Base-by-base conservation (phyloP, 1,140 invertebrate genomes). In the Anoplolepis gracilipes region DNA sequence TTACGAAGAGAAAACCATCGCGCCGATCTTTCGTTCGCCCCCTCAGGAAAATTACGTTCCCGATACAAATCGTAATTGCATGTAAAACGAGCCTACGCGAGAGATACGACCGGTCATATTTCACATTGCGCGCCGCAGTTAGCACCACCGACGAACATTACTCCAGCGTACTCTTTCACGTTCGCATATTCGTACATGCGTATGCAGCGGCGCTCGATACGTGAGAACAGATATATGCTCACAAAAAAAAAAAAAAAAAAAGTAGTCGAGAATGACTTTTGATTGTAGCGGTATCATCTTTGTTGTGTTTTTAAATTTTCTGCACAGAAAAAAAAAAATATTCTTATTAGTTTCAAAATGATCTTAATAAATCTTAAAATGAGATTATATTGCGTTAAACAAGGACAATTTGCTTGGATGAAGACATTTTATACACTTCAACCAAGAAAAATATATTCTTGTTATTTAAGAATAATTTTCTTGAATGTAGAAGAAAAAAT, bases 31-130 rank as follows among this genome's bases (percentile, higher is more conserved):
- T 70, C 69, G 55, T 55, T 76, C 13, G 57, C 16, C n/a, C 65
- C 25, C 42, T 42, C 30, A 67, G 69, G 72, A 65, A 85, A 89
- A 87, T 91, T 87, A 86, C 89, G 33, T 61, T 49, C n/a, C 76
- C 89, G 91, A 92, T 91, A 92, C 89, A 92, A 92, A 93, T 94
- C 90, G 89, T 91, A 91, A 92, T 91, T 88, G 90, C 88, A 91
- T 92, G 91, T 88, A 91, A 88, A 92, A 72, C 82, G 85, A 85
- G 70, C 33, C 69, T 33, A 64, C 65, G 57, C 77, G 53, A 84
- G 88, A 90, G 88, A 90, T 88, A 89, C 88, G 85, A 81, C 64
- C 76, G 53, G 33, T 55, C 69, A 85, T 87, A 90, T 85, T 81
- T 90, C 78, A 87, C 79, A 64, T 57, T 25, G 42, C 28, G 61